phyloP scores from a whole-genome alignment of 2,888 invertebrate genomes.

The Octodonta nipae region DNA sequence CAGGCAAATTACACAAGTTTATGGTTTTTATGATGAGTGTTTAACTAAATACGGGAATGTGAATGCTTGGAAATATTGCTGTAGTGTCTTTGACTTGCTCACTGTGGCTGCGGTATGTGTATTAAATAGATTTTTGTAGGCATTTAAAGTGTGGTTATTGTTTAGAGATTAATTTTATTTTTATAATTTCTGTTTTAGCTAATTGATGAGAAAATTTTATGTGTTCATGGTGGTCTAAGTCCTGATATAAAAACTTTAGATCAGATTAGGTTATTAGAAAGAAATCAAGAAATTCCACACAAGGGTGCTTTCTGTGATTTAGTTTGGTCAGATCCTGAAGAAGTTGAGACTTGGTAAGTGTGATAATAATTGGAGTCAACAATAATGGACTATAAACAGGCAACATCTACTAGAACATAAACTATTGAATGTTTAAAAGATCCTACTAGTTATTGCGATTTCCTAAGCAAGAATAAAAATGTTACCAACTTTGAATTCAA shows the following conservation, averaged over 20 bases:
- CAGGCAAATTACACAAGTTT: constrained; percentile 95
- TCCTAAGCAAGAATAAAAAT: no score
- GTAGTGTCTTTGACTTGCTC: constrained; percentile 92
- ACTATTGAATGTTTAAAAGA: no score
- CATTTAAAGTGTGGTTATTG: not conserved
- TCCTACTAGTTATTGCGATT: no score
- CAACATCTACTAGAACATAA: no score
- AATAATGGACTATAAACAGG: no score
- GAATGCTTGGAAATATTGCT: constrained; percentile 97
- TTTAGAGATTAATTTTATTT: not conserved
- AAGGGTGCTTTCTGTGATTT: constrained; percentile 98
- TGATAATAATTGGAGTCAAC: no score
- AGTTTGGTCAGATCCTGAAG: constrained; percentile 98
- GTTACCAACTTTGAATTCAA: no score
- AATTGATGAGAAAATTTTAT: constrained; percentile 92
- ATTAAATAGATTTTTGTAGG: no score
- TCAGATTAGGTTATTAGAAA: constrained; percentile 87
- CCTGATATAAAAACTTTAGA: constrained; percentile 94
- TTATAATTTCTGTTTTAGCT: constrained; percentile 45
- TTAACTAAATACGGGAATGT: constrained; percentile 97
- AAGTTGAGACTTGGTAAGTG: constrained; percentile 80
- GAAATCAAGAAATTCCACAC: constrained; percentile 96
- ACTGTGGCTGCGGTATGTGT: constrained; percentile 92
- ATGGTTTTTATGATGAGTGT: constrained; percentile 99
- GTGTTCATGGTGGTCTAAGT: constrained; percentile 96